Percentiles rank a stretch among this genome's conserved stretches.
Conservation (phyloP, 2,888 invertebrate genomes). For the Carcina quercana region DNA sequence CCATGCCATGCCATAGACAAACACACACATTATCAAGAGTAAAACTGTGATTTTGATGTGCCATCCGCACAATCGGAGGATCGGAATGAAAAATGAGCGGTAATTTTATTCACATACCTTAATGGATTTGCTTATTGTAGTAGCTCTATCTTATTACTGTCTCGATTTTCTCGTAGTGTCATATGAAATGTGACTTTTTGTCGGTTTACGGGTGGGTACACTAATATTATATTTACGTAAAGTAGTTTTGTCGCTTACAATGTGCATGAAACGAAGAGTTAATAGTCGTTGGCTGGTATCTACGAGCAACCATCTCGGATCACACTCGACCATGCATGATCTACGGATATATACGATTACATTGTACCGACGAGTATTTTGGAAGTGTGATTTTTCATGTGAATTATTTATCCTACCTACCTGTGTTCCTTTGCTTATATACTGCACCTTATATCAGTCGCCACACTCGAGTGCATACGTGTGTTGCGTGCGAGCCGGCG, state of each 20-base stretch:
- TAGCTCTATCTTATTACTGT: constrained; percentile 70
- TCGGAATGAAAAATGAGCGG: constrained; percentile 55
- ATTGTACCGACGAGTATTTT: constrained; percentile 52
- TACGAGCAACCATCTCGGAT: constrained; percentile 38
- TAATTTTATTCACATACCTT: constrained; percentile 68
- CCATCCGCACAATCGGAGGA: constrained; percentile 60
- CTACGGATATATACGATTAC: constrained; percentile 38
- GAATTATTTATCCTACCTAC: constrained; percentile 64
- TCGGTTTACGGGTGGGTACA: constrained; percentile 71
- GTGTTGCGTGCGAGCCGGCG: neutral
- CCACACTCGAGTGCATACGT: constrained; percentile 26
- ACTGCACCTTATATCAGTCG: constrained; percentile 42
- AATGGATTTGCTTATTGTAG: constrained; percentile 72
- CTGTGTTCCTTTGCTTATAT: constrained; percentile 61
- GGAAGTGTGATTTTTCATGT: constrained; percentile 67
- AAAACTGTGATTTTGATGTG: constrained; percentile 53
- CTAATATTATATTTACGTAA: constrained; percentile 71
- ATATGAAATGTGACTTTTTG: constrained; percentile 52
- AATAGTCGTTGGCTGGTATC: constrained; percentile 51
- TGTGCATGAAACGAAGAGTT: constrained; percentile 60
- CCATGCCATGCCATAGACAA: constrained; percentile 26
- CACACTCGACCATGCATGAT: constrained; percentile 58
- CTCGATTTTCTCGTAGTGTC: constrained; percentile 70
- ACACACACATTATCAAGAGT: constrained; percentile 41
- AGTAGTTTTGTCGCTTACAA: constrained; percentile 72